Evolutionary conservation across 2,888 invertebrate genomes (phyloP), one percentile per base, ranked within the genome.

Genomic region (Aleiodes alternator): DNA sequence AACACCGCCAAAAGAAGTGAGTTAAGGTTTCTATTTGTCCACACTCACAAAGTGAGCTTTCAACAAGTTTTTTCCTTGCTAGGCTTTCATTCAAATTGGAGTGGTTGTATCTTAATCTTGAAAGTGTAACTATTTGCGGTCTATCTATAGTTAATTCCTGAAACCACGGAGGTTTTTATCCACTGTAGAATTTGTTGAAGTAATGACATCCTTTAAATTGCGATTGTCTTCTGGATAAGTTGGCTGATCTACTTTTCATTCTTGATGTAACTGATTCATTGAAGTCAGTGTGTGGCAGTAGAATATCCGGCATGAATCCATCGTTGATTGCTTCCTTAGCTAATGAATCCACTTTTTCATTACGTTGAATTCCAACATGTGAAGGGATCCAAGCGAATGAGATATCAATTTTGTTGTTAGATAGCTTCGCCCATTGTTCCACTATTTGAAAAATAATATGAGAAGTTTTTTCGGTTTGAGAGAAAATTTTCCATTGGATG

Each of bases 341-440:
- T 23, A 23, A 23, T 23, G 23, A 23, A 23, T 23, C 23, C 23
- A 1, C 23, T 23, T 23, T 23, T 23, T 23, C 23, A 23, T 23
- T 23, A 23, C 23, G 1, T 23, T 23, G 23, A 2, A 23, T 23
- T 23, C 23, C 23, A 1, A 23, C 23, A 23, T 23, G 23, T 23
- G 23, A 23, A 23, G 23, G 23, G n/a, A 59, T 59, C 59, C 59
- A 59, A 14, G 34, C 59, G 59, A 59, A 59, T 14, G 59, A 11
- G 3, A 34, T 59, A 1, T 59, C 34, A 12, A n/a, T 4, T 0
- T n/a, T 31, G n/a, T 5, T 14, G 12, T 34, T 12, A 5, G 31
- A 11, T 11, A 31, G 34, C 7, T 11, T 12, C 3, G 59, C 5
- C 34, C 34, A 59, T 31, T 11, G 31, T 14, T 61, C 43, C 1